Evolutionary conservation across 2,113 vertebrate species (phyloP).

Genomic region (Mystacornis crossleyi): DNA sequence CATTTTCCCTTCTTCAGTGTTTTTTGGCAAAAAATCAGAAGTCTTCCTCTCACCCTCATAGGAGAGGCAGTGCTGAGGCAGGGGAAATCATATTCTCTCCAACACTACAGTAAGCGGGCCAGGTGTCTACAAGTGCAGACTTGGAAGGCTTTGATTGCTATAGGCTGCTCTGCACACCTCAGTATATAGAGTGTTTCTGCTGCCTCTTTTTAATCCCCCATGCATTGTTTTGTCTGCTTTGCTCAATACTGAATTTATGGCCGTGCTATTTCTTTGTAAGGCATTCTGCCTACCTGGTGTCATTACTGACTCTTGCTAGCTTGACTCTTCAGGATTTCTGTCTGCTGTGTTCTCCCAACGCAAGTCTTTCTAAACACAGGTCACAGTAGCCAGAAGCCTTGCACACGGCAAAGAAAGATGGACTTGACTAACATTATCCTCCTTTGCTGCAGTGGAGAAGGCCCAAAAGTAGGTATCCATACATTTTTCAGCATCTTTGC

Average conservation of each 20-base stretch:
- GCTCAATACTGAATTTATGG: background rate
- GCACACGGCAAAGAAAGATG: accelerated
- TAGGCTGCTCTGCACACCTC: background rate
- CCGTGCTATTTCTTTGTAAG: background rate
- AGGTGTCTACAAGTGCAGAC: background rate
- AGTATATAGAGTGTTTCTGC: background rate
- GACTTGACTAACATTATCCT: background rate
- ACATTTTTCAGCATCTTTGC: background rate
- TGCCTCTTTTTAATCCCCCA: background rate
- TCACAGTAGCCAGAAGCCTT: background rate
- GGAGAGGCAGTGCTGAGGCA: background rate
- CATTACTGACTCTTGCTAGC: background rate
- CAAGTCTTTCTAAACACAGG: accelerated
- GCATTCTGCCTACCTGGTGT: background rate
- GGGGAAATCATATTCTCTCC: background rate
- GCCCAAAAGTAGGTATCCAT: background rate
- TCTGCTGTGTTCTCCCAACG: background rate
- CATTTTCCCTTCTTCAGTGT: background rate
- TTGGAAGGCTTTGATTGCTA: background rate
- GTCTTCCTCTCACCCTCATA: background rate
- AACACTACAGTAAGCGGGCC: background rate
- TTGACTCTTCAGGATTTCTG: background rate
- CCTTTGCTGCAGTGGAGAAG: background rate
- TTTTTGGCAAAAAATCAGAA: background rate
- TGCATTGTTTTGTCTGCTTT: background rate